Conservation (phyloP, 2,888 invertebrate genomes). For the Mimas tiliae region DNA sequence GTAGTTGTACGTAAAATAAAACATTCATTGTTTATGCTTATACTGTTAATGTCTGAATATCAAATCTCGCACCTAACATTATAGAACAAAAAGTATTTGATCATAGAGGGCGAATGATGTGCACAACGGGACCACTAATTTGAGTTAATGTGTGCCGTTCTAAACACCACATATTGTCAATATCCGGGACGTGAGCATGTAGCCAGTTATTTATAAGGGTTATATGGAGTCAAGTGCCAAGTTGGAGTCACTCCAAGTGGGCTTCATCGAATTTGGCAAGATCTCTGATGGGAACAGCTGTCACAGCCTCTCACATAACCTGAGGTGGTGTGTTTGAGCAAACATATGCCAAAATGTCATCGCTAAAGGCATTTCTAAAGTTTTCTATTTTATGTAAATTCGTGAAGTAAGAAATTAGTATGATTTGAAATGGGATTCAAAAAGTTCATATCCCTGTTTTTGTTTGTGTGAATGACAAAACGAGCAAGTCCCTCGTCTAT, state of each 20-base stretch:
- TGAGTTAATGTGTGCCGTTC: neutral
- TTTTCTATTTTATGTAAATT: neutral
- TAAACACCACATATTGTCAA: slow-evolving; percentile 7
- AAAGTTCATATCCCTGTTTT: no score
- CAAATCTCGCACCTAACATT: no score
- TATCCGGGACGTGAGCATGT: slow-evolving; percentile 36
- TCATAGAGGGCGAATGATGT: no score
- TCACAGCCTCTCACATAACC: slow-evolving; percentile 52
- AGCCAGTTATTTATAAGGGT: slow-evolving; percentile 69
- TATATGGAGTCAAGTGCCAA: slow-evolving; percentile 70
- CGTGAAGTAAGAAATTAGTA: no score
- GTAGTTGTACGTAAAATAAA: no score
- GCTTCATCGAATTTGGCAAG: slow-evolving; percentile 77
- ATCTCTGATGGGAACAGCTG: slow-evolving; percentile 68
- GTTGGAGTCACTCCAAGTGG: slow-evolving; percentile 75
- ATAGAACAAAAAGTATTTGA: no score
- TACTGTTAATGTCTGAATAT: no score
- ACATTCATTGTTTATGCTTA: no score
- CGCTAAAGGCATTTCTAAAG: neutral
- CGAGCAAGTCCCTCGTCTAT: no score
- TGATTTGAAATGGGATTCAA: no score
- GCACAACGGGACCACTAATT: no score
- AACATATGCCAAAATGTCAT: slow-evolving; percentile 30
- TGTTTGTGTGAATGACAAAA: no score
- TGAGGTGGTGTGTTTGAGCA: slow-evolving; percentile 16